Evolutionary conservation across 2,888 invertebrate species (phyloP), one percentile per base, ranked within the genome.

Genomic region (Leptopilina drosophilae): DNA sequence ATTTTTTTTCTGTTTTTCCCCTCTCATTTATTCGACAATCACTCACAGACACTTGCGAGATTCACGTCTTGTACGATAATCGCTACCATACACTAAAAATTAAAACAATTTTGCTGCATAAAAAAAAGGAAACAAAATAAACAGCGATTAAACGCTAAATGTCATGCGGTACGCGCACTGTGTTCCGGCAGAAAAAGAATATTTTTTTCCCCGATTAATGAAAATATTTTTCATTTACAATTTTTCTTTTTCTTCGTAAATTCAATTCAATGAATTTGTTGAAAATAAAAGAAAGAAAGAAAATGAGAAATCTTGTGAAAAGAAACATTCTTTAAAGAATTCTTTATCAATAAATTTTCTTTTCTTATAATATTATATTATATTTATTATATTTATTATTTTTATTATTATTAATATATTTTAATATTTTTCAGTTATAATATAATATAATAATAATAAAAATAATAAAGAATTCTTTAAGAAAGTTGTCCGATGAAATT

Each of bases 21-120:
- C 49, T 12, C 49, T 49, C 49, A 49, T 49, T 49, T 49, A 49
- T 11, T 49, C 11, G 49, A 67, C 78, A 33, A 81, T 66, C 76
- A 76, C 82, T 81, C 80, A 65, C 77, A 77, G 79, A 78, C 64
- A 64, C 84, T 82, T 78, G 56, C 56, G n/a, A 73, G 56, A 73
- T 73, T 73, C 73, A 80, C 77, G 77, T 82, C 64, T 83, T 81
- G 83, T 87, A 84, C 84, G 82, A 82, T 83, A 85, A 86, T 84
- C 83, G 85, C 86, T 87, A 86, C 85, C 82, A 87, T 87, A 86
- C 59, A 42, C 42, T 42, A 49, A 49, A 49, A 49, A 84, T 80
- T 81, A 78, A 83, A 84, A 85, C 85, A 87, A 82, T 85, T 49
- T 49, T 84, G 85, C 82, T 86, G 88, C 88, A 87, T 88, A 42